Evolutionary conservation across 2,888 invertebrate genomes (phyloP).

Genomic region (Arrhopalites spinosus): DNA sequence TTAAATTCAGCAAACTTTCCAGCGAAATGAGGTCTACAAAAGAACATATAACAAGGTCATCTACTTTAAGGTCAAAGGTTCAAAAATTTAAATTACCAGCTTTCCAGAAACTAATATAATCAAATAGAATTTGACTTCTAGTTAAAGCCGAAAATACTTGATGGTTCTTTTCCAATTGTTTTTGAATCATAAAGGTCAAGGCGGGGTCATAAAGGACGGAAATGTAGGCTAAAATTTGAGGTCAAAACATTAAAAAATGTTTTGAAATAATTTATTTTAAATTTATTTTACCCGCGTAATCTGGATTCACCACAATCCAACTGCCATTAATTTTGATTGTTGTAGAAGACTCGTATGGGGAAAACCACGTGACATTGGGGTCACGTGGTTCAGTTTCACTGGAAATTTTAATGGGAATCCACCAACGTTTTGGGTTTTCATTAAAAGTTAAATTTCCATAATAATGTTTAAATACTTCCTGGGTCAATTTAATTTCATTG

Average conservation of each 20-base stretch:
- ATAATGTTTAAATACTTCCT: conserved; percentile 27
- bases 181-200: background rate
- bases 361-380: too few species aligned
- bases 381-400: background rate
- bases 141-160: conserved; percentile 10
- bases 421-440: conserved; percentile 16
- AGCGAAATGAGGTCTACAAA: conserved; percentile 16
- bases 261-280: background rate
- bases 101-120: conserved; percentile 1
- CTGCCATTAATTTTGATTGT: background rate
- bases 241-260: too few species aligned
- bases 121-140: conserved; percentile 25
- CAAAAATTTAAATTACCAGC: conserved; percentile 9
- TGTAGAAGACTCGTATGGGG: too few species aligned
- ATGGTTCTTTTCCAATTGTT: conserved; percentile 21
- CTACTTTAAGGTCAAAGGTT: too few species aligned
- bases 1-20: conserved; percentile 4
- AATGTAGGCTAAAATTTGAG: conserved; percentile 14
- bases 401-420: conserved; percentile 21
- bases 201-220: conserved; percentile 14
- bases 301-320: conserved; percentile 17
- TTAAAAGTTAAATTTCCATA: too few species aligned
- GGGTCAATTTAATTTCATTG: conserved; percentile 2
- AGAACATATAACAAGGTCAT: too few species aligned
- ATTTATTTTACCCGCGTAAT: conserved; percentile 6